Base-by-base conservation (phyloP, 92 coral and sea anemone genomes). In the Palythoa grandiflora region DNA sequence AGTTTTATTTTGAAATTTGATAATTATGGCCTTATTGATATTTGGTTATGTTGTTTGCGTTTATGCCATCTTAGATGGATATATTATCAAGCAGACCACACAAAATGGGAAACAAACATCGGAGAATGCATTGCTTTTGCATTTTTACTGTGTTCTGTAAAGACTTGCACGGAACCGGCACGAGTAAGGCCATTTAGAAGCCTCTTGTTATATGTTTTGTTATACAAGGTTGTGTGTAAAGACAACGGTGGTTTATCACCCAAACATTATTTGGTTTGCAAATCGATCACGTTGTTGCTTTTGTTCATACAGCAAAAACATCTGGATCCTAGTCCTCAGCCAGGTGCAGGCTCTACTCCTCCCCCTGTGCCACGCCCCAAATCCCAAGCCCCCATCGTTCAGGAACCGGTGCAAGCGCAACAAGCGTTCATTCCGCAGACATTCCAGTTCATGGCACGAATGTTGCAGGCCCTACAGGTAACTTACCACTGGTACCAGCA, bases 381-480 rank as follows among this genome's bases (percentile, higher is more conserved):
- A 60, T 86, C 93, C 5, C 92, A 87, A 72, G 87, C 94, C 63
- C 86, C 90, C 28, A 38, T 91, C 47, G 87, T 87, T n/a, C 52
- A 90, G 57, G 88, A 86, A 77, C 86, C 79, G 40, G 74, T 91
- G 63, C 93, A 80, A 80, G 88, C 91, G 28, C 93, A 83, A 57
- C 93, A 76, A 44, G 73, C 90, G 16, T 85, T 87, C 84, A 79
- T 89, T 53, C 98, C 96, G 15, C 86, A 81, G 44, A 96, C 98
- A 7, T 95, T 93, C 84, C 94, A 92, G 55, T 89, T 95, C 73
- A 80, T 95, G 68, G 96, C 98, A 47, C 96, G 98, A 59, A 93
- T 95, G 98, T 85, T 95, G 52, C 91, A 89, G 75, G 91, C 94
- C n/a, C 44, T 93, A n/a, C 96, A 93, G 94, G 98, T 95, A 91